These are phyloP conservation scores for Serripes groenlandicus DNA, from an alignment of 2,888 invertebrate genomes.

Conservation along the genomic window DNA sequence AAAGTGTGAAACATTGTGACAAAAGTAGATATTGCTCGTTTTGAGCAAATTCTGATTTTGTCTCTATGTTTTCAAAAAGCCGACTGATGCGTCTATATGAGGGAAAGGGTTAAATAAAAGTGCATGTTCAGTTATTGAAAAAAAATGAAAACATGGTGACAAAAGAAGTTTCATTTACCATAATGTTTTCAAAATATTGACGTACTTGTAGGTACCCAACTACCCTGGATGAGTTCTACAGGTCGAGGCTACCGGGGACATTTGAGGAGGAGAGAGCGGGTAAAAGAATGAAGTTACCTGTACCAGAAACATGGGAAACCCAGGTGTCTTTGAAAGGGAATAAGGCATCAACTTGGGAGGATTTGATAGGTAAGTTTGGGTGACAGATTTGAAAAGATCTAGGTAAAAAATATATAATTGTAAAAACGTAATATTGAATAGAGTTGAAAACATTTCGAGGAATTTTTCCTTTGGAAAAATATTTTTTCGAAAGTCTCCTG, in stretches of 20 bases:
- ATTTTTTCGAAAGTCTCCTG: too few species aligned
- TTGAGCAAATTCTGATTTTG: not conserved
- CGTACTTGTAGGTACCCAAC: conserved; percentile 85
- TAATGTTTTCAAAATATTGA: too few species aligned
- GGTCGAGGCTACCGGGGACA: conserved; percentile 84
- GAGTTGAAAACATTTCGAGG: too few species aligned
- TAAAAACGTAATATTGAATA: too few species aligned
- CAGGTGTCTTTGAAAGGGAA: conserved; percentile 87
- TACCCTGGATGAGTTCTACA: conserved; percentile 85
- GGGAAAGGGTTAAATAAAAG: not conserved
- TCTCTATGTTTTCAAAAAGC: not conserved
- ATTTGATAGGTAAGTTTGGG: conserved; percentile 84
- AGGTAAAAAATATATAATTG: not conserved
- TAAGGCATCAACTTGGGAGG: conserved; percentile 87
- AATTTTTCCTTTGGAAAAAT: too few species aligned
- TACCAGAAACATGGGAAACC: conserved; percentile 88
- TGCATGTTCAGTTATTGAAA: too few species aligned
- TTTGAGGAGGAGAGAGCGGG: conserved; percentile 86
- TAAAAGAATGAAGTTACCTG: conserved; percentile 87
- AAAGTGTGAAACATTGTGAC: not conserved
- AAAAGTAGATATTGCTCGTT: not conserved
- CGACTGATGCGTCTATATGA: not conserved
- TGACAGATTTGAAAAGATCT: too few species aligned
- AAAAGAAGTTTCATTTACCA: too few species aligned
- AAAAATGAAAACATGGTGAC: too few species aligned